Conservation (phyloP, 2,113 vertebrate species). For the Salvelinus fontinalis region DNA sequence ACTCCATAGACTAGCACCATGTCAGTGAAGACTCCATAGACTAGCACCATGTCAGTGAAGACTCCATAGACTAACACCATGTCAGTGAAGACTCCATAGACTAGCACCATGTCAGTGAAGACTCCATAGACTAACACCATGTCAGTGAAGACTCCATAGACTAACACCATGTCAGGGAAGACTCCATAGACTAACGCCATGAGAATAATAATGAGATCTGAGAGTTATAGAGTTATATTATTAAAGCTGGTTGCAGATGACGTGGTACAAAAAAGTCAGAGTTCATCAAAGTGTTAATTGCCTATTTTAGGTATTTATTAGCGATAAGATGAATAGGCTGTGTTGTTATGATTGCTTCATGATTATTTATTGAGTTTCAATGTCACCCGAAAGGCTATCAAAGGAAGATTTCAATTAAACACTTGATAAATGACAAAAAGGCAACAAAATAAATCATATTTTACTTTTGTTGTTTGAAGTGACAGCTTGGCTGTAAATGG, state of each 20-base stretch:
- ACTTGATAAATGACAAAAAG: neutral
- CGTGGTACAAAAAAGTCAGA: neutral
- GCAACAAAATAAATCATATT: too few species aligned
- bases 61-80: too few species aligned
- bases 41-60: too few species aligned
- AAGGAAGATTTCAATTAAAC: neutral
- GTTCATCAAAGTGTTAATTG: neutral
- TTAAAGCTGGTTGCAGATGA: neutral
- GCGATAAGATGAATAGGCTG: constrained; percentile 32
- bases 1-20: too few species aligned
- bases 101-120: too few species aligned
- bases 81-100: too few species aligned
- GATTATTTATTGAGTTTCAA: constrained; percentile 42
- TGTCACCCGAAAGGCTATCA: constrained; percentile 24
- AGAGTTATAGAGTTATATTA: too few species aligned
- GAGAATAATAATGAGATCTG: neutral
- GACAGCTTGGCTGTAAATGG: neutral
- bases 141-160: too few species aligned
- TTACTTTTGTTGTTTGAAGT: too few species aligned
- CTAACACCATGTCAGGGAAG: neutral
- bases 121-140: too few species aligned
- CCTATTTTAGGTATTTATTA: constrained; percentile 28
- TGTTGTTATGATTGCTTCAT: constrained; percentile 32
- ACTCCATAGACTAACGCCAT: neutral
- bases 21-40: too few species aligned